Conservation (phyloP, 92 coral and sea anemone species). For the Phenganax subtilis region DNA sequence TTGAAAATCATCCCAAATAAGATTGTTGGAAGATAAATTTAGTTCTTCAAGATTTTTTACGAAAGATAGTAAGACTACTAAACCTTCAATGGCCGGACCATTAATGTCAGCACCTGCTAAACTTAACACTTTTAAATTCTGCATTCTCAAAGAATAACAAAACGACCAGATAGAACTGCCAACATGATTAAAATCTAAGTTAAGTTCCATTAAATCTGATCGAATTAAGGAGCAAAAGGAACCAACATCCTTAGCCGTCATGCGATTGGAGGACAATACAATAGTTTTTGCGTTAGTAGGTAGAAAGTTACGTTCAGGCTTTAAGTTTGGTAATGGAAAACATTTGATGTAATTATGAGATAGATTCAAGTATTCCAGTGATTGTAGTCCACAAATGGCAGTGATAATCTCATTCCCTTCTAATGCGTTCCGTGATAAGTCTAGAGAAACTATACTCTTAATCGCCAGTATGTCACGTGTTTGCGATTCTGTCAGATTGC, state of each 20-base stretch:
- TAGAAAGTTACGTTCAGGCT: background rate
- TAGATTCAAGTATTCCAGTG: conserved; percentile 4
- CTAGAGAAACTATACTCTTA: background rate
- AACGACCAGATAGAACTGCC: conserved; percentile 7
- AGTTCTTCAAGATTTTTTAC: conserved; percentile 14
- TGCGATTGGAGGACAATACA: background rate
- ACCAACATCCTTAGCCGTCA: background rate
- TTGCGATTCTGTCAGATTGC: background rate
- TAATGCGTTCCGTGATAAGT: background rate
- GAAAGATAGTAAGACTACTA: background rate
- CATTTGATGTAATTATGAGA: conserved; percentile 9
- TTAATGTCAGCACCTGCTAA: background rate
- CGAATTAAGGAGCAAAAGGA: background rate
- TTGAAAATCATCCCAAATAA: background rate
- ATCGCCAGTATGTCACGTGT: background rate
- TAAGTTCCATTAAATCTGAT: background rate
- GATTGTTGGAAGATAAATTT: conserved; percentile 22
- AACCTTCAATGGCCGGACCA: background rate
- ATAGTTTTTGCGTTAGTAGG: background rate
- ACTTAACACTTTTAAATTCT: background rate
- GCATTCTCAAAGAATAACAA: background rate
- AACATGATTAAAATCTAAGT: conserved; percentile 21
- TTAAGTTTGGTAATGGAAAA: background rate
- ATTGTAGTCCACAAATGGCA: conserved; percentile 12
- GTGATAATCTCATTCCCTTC: background rate